Evolutionary conservation across 2,113 vertebrate genomes (phyloP).

Genomic region (Boleophthalmus pectinirostris): DNA sequence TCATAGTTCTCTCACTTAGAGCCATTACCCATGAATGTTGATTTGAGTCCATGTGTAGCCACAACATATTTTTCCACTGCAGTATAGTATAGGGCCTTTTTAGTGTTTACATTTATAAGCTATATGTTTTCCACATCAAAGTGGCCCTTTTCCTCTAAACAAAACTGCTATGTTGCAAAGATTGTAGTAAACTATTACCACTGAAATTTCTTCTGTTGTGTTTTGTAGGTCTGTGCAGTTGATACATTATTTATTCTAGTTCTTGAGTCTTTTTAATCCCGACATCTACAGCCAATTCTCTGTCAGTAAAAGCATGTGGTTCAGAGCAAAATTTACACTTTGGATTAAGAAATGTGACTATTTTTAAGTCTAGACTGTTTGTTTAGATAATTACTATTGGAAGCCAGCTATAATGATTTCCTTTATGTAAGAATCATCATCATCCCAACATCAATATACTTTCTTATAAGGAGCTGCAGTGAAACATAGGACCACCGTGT

Average conservation of each 20-base stretch:
- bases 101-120: background rate
- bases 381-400: too few species aligned
- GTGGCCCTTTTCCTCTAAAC: background rate
- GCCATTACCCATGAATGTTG: background rate
- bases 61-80: background rate
- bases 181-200: background rate
- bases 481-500: background rate
- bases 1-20: background rate
- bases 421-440: background rate
- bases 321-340: too few species aligned
- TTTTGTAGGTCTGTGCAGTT: too few species aligned
- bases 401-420: background rate
- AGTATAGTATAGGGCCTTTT: background rate
- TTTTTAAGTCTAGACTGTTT: too few species aligned
- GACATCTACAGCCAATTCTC: too few species aligned
- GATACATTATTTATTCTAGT: too few species aligned
- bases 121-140: background rate
- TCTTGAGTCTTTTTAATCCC: too few species aligned
- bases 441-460: background rate
- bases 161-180: background rate
- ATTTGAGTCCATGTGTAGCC: background rate
- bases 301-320: too few species aligned
- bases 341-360: too few species aligned
- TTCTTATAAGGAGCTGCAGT: background rate
- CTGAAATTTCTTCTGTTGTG: background rate